These are phyloP conservation scores for Diplodus sargus DNA, from an alignment of 2,797 vertebrate species.

Conservation along the genomic window DNA sequence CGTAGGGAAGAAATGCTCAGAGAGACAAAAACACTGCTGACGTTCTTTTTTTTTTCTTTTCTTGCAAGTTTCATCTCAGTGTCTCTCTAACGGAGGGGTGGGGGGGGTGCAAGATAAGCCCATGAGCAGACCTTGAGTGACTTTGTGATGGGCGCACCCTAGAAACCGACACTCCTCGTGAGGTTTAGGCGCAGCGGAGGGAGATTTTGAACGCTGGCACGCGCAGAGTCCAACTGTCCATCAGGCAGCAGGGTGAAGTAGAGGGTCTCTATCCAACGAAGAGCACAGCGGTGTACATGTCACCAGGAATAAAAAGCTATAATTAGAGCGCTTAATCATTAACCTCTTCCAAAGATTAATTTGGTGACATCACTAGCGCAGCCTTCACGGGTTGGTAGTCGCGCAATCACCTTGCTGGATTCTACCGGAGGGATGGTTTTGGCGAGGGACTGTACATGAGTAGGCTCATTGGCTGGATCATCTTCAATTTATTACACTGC, in stretches of 20 bases:
- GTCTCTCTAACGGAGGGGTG: constrained; percentile 20
- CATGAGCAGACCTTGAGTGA: constrained; percentile 58
- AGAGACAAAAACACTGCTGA: constrained; percentile 59
- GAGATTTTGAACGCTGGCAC: constrained; percentile 10
- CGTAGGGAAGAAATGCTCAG: constrained; percentile 45
- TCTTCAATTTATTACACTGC: constrained; percentile 65
- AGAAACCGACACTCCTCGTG: constrained; percentile 31
- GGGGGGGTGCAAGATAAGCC: constrained; percentile 57
- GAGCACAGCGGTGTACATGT: constrained; percentile 27
- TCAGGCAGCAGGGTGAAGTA: constrained; percentile 36
- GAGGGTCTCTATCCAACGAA: constrained; percentile 26
- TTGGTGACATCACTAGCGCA: constrained; percentile 38
- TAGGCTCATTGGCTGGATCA: constrained; percentile 61
- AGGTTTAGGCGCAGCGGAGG: constrained; percentile 22
- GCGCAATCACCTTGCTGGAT: constrained; percentile 43
- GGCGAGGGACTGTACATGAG: constrained; percentile 43
- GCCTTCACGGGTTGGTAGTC: constrained; percentile 31
- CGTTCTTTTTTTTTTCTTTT: constrained; percentile 24
- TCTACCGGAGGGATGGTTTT: constrained; percentile 31
- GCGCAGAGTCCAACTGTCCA: constrained; percentile 18
- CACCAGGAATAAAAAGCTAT: constrained; percentile 42
- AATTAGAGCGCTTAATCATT: constrained; percentile 67
- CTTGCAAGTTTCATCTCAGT: constrained; percentile 49
- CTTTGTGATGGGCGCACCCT: constrained; percentile 52
- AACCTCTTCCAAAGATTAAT: constrained; percentile 51